Evolutionary conservation across 1,140 invertebrate species (phyloP).

Genomic region (Conopomorpha cramerella): DNA sequence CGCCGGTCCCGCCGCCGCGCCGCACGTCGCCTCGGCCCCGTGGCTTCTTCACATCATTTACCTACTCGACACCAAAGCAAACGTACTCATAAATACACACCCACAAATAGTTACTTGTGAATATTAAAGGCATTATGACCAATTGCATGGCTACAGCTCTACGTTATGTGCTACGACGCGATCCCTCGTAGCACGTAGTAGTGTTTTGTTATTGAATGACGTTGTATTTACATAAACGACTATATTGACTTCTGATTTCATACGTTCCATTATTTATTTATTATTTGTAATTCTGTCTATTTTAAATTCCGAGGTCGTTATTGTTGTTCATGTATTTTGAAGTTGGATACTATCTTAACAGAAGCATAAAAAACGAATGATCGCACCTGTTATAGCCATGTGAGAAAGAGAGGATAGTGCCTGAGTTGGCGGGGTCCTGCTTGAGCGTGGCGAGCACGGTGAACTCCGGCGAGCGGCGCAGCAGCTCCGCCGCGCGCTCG

Average conservation of each 20-base stretch:
- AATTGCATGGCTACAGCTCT: neutral
- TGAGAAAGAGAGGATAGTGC: constrained; percentile 81
- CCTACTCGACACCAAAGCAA: constrained; percentile 32
- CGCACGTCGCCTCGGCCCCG: constrained; percentile 8
- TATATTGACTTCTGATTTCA: no score
- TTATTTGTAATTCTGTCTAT: neutral
- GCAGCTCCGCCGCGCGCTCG: constrained; percentile 67
- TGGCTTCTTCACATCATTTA: constrained; percentile 17
- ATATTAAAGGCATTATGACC: neutral
- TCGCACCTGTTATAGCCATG: constrained; percentile 72
- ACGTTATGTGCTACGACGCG: neutral
- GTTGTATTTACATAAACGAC: no score
- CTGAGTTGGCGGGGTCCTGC: constrained; percentile 81
- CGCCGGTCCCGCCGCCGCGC: constrained; percentile 9
- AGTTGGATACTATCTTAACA: no score
- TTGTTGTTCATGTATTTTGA: no score
- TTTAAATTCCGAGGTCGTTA: neutral
- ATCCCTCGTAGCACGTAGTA: no score
- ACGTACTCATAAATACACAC: constrained; percentile 7
- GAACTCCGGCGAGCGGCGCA: constrained; percentile 76
- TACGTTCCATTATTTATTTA: neutral
- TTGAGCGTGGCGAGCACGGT: constrained; percentile 76
- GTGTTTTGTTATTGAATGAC: no score
- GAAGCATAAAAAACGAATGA: neutral
- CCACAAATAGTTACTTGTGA: neutral